Conservation (phyloP, 92 coral and sea anemone species). For the Phymanthus crucifer region DNA sequence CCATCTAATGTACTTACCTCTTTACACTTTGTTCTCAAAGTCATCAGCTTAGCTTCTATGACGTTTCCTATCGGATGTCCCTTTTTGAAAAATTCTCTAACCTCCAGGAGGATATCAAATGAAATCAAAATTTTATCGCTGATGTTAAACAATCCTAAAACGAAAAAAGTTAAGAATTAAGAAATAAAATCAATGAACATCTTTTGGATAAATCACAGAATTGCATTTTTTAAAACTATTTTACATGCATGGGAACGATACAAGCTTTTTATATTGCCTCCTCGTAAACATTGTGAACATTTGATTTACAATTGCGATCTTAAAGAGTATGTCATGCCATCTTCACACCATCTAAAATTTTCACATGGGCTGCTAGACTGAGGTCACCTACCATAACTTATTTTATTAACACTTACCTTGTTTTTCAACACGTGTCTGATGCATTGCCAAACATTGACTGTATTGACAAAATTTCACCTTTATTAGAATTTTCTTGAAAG, state of each 20-base stretch:
- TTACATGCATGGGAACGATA: too few species aligned
- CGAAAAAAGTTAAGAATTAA: neutral
- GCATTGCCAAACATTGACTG: neutral
- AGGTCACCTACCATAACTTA: too few species aligned
- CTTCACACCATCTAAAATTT: too few species aligned
- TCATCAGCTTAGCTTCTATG: slow-evolving; percentile 16
- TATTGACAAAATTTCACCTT: neutral
- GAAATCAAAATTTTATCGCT: slow-evolving; percentile 43
- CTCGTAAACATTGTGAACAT: too few species aligned
- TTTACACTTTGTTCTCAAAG: neutral
- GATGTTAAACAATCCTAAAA: slow-evolving; percentile 40
- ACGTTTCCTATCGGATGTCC: slow-evolving; percentile 29
- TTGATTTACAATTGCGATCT: too few species aligned
- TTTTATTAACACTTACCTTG: neutral
- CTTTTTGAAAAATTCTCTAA: slow-evolving; percentile 39
- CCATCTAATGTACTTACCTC: neutral
- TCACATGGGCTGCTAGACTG: too few species aligned
- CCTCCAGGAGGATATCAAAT: slow-evolving; percentile 27
- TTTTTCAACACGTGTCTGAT: neutral
- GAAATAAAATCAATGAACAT: neutral
- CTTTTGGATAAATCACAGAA: neutral
- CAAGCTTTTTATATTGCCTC: too few species aligned
- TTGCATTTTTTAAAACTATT: neutral
- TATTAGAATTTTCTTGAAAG: neutral
- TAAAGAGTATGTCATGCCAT: neutral